A percentile compares a stretch with the other conserved stretches of the same genome.
Evolutionary conservation across 1,140 invertebrate genomes (phyloP).

Genomic region (Lepidurus packardi): DNA sequence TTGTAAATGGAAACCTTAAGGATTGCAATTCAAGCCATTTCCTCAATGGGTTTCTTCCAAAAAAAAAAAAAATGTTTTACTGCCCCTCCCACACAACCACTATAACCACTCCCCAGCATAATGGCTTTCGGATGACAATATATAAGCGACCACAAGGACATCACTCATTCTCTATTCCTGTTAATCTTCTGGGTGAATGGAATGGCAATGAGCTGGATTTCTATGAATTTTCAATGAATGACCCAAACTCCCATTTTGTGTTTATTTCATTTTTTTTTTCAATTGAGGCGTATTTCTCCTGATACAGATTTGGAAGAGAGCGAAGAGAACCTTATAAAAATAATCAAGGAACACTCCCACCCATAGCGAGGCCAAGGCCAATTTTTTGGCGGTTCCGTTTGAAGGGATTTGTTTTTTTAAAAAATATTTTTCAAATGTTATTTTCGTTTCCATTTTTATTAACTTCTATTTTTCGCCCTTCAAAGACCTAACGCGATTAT

Average conservation of each 20-base stretch:
- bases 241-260: not conserved
- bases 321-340: not conserved
- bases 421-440: not conserved
- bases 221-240: slow-evolving; percentile 5
- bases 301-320: no score
- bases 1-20: not conserved
- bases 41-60: not conserved
- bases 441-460: no score
- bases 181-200: not conserved
- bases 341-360: not conserved
- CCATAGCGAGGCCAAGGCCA: slow-evolving; percentile 5
- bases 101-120: not conserved
- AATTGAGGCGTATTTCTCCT: no score
- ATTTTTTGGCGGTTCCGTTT: slow-evolving; percentile 6
- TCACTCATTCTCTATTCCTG: not conserved
- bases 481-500: no score
- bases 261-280: no score
- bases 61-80: not conserved
- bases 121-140: not conserved
- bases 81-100: not conserved
- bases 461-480: no score
- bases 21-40: slow-evolving; percentile 8
- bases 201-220: slow-evolving; percentile 19
- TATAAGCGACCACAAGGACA: not conserved
- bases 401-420: not conserved